Percentiles rank a stretch among this genome's conserved stretches.
These are phyloP conservation scores for Phalacrocorax brasilianus DNA, from an alignment of 2,113 vertebrate genomes.

Conservation along the genomic window DNA sequence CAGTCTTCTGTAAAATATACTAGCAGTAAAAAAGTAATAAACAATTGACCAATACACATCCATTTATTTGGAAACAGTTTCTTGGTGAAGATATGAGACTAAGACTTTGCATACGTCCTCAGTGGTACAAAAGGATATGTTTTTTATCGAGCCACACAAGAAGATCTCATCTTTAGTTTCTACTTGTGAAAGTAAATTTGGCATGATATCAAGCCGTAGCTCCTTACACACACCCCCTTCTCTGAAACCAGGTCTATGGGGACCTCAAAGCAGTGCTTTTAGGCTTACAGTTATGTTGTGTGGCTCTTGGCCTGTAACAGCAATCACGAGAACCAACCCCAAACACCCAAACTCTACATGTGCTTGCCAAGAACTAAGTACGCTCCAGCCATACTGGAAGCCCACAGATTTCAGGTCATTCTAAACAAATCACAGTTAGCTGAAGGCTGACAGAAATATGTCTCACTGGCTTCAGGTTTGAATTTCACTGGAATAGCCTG, in stretches of 20 bases:
- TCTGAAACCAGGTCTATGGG: background rate
- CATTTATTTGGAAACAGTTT: slow-evolving; percentile 16
- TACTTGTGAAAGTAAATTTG: background rate
- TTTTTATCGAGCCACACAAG: background rate
- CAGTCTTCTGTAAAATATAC: background rate
- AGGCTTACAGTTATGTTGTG: background rate
- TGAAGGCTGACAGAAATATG: background rate
- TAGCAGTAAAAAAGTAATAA: slow-evolving; percentile 10
- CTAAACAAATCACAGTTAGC: background rate
- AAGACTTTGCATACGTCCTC: background rate
- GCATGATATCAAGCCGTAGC: background rate
- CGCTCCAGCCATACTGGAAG: background rate
- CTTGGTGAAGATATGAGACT: background rate
- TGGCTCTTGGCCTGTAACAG: background rate
- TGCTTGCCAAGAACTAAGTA: background rate
- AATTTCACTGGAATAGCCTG: background rate
- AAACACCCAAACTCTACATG: background rate
- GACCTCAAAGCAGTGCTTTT: background rate
- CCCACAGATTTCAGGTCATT: background rate
- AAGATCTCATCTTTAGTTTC: background rate
- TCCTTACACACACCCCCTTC: background rate
- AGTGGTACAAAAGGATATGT: background rate
- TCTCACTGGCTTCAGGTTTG: background rate
- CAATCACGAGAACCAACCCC: background rate
- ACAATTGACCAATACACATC: background rate